A percentile compares a stretch with the other conserved stretches of the same genome.
Evolutionary conservation across 1,140 invertebrate species (phyloP).

Genomic region (Cepaea nemoralis): DNA sequence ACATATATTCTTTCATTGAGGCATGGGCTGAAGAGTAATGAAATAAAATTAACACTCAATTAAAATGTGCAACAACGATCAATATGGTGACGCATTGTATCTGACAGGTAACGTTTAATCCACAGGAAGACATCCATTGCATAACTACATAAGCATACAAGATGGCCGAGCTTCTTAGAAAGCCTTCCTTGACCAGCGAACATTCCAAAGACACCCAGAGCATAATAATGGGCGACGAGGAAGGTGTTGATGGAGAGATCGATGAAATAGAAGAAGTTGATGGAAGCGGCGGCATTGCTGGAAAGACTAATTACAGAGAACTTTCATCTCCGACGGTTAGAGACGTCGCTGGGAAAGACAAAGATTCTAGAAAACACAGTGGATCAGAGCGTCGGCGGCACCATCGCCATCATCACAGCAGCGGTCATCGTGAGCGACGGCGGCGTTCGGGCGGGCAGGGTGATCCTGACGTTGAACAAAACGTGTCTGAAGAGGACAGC

Average conservation of each 20-base stretch:
- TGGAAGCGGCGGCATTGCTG: neutral
- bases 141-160: neutral
- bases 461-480: neutral
- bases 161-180: neutral
- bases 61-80: too few species aligned
- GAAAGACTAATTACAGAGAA: neutral
- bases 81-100: neutral
- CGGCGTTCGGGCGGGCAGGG: neutral
- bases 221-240: neutral
- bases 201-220: neutral
- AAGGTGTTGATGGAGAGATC: slow-evolving; percentile 24
- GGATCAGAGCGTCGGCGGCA: slow-evolving; percentile 15
- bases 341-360: neutral
- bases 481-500: slow-evolving; percentile 2
- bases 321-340: neutral
- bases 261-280: neutral
- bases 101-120: neutral
- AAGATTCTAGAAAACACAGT: slow-evolving; percentile 29
- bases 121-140: neutral
- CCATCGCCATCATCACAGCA: slow-evolving; percentile 26
- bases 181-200: neutral
- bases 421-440: neutral
- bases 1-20: too few species aligned
- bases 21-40: too few species aligned
- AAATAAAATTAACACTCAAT: too few species aligned